Percentiles rank a stretch among this genome's conserved stretches.
Conservation (phyloP, 2,888 invertebrate species). For the Baccha elongata region DNA sequence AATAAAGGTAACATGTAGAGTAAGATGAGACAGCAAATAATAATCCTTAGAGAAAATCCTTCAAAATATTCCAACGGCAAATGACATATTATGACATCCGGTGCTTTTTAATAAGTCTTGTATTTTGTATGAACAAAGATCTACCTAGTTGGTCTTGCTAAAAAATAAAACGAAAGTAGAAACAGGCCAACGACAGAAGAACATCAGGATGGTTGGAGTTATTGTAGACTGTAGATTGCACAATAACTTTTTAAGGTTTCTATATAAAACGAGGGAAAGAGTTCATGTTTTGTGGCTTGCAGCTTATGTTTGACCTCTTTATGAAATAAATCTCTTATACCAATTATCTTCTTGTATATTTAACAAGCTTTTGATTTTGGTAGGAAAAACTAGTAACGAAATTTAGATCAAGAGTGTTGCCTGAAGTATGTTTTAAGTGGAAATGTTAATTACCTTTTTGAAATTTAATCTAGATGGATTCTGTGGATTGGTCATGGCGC, state of each 20-base stretch:
- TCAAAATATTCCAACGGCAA: slow-evolving; percentile 37
- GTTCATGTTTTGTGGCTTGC: background rate
- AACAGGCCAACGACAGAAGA: slow-evolving; percentile 11
- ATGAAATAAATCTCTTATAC: slow-evolving; percentile 17
- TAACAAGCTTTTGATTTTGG: background rate
- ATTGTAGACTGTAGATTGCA: slow-evolving; percentile 7
- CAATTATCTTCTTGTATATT: no score
- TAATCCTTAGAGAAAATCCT: slow-evolving; percentile 38
- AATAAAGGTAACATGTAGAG: slow-evolving; percentile 48
- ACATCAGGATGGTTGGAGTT: slow-evolving; percentile 10
- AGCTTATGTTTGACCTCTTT: slow-evolving; percentile 39
- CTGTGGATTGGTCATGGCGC: no score
- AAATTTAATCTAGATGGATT: no score
- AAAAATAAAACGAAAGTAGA: slow-evolving; percentile 5
- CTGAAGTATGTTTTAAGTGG: no score
- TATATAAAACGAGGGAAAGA: slow-evolving; percentile 10
- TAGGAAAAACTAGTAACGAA: no score
- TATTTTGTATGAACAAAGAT: slow-evolving; percentile 14
- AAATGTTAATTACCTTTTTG: no score
- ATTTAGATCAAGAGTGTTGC: no score
- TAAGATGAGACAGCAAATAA: slow-evolving; percentile 44
- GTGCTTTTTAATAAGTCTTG: slow-evolving; percentile 8
- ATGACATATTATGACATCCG: slow-evolving; percentile 52
- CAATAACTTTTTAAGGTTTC: slow-evolving; percentile 23
- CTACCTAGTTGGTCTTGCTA: slow-evolving; percentile 11